phyloP scores from a whole-genome alignment of 1,140 invertebrate genomes.

The Ooceraea biroi region DNA sequence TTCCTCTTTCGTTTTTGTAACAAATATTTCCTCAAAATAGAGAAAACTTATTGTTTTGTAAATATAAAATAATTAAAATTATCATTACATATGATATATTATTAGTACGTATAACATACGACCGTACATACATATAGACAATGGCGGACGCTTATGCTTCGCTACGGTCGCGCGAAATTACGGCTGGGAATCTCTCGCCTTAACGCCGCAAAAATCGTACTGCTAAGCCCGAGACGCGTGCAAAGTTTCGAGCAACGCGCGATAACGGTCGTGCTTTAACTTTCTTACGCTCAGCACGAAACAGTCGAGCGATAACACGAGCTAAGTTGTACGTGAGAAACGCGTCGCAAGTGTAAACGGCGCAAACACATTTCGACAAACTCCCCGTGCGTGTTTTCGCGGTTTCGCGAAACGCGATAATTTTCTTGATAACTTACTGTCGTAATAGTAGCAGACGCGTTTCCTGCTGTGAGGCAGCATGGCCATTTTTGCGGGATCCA shows the following conservation, averaged over 20 bases:
- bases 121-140: constrained; percentile 64
- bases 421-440: constrained; percentile 92
- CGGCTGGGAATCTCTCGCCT: constrained; percentile 76
- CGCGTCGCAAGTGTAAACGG: constrained; percentile 53
- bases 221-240: background rate
- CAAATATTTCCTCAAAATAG: background rate
- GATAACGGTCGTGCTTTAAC: background rate
- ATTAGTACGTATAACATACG: constrained; percentile 35
- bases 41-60: background rate
- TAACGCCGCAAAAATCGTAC: constrained; percentile 78
- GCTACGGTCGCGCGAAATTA: constrained; percentile 77
- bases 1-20: background rate
- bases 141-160: constrained; percentile 80
- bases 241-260: background rate
- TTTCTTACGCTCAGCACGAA: too few relatives aligned
- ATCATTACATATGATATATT: constrained; percentile 13
- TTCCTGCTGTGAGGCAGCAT: constrained; percentile 95
- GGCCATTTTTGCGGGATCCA: constrained; percentile 86
- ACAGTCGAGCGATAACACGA: background rate
- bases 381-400: constrained; percentile 68
- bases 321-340: constrained; percentile 7
- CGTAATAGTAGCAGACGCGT: constrained; percentile 99
- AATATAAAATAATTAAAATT: background rate
- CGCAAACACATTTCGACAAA: constrained; percentile 78
- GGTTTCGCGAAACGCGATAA: constrained; percentile 46